phyloP scores from a whole-genome alignment of 2,888 invertebrate genomes.

The Macropis europaea region DNA sequence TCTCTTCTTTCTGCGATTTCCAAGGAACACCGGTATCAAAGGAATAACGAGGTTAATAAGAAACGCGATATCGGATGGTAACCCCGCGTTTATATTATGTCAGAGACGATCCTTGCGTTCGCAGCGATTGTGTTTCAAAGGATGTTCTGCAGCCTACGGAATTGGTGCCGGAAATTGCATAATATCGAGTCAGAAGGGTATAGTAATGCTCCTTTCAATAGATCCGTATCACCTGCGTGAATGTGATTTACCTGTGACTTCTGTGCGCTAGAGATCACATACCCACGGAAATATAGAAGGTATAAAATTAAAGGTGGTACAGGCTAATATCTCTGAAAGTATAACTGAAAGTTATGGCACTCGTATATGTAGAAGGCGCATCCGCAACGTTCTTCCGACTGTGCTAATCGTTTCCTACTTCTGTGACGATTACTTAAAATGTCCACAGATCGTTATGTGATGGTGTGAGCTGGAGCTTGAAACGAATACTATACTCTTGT shows the following conservation, averaged over 20 bases:
- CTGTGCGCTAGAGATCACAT: not conserved
- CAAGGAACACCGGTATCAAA: constrained; percentile 7
- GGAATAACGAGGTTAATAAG: constrained; percentile 18
- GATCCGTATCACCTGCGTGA: constrained; percentile 1
- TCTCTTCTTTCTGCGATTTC: not conserved
- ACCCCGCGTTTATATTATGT: constrained; percentile 4
- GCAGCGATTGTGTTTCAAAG: constrained; percentile 9
- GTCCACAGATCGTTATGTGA: no score
- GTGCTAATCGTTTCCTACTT: no score
- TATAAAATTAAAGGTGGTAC: no score
- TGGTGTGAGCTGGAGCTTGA: no score
- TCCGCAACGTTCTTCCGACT: no score
- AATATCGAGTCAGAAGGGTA: not conserved
- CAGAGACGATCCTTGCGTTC: constrained; percentile 14
- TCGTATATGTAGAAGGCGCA: no score
- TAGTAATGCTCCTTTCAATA: not conserved
- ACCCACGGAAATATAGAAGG: not conserved
- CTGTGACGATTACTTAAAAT: no score
- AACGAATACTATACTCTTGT: no score
- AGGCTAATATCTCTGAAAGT: no score
- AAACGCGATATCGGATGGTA: constrained; percentile 5
- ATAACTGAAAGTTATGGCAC: no score
- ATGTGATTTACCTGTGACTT: not conserved
- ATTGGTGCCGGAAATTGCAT: constrained; percentile 16
- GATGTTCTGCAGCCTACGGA: not conserved